Evolutionary conservation across 2,113 vertebrate genomes (phyloP).

Genomic region (Murina feae): DNA sequence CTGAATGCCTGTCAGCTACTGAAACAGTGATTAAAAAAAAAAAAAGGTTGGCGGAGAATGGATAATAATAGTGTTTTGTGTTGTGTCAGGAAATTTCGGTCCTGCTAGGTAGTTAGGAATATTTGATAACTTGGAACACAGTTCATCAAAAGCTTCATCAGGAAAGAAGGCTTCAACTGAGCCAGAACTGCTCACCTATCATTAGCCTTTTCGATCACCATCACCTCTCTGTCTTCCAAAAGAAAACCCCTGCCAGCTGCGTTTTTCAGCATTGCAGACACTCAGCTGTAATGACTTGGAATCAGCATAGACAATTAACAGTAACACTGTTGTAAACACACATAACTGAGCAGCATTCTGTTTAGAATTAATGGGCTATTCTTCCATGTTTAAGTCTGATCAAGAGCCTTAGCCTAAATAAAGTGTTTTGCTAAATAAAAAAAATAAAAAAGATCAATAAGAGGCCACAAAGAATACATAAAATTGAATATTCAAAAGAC

Average conservation of each 20-base stretch:
- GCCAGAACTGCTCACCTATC: neutral
- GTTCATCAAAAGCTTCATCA: neutral
- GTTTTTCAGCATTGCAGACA: neutral
- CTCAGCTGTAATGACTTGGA: neutral
- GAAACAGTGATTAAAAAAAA: neutral
- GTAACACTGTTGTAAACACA: neutral
- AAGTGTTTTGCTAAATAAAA: constrained; percentile 30
- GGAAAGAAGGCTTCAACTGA: neutral
- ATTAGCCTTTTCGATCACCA: neutral
- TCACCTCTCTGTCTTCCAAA: neutral
- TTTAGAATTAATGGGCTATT: constrained; percentile 7
- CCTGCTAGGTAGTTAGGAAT: neutral
- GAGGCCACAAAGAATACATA: neutral
- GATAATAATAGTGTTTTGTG: neutral
- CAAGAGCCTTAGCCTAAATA: neutral
- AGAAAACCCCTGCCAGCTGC: neutral
- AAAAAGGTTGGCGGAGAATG: neutral
- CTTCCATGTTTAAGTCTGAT: constrained; percentile 9
- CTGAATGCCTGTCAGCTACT: neutral
- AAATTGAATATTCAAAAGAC: neutral
- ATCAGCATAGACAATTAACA: neutral
- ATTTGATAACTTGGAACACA: neutral
- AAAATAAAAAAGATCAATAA: neutral
- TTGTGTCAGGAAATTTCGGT: neutral
- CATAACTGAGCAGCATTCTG: neutral